Base-by-base conservation (phyloP, 2,113 vertebrate species). In the Channa maculata region DNA sequence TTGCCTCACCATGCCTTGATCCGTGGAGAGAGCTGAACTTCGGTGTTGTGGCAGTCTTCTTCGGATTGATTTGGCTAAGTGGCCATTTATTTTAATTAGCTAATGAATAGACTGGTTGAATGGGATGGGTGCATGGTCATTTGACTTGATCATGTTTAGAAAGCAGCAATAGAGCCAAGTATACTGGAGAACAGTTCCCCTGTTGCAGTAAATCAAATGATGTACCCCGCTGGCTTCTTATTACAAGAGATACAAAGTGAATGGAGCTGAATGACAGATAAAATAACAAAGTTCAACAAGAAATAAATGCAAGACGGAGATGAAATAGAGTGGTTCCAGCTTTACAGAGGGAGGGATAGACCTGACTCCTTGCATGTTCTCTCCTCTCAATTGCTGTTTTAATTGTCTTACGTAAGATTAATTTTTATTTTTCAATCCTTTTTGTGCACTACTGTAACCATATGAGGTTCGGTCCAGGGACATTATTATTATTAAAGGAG, bases 31-130 rank as follows among this genome's bases (percentile, higher is more conserved):
- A 58, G 48, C 70, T 59, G 37, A 46, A 80, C 77, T 75, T 38
- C 61, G 59, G 71, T 43, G 50, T n/a, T 43, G 66, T 52, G 54
- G 69, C 66, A 51, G 71, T 38, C 57, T 77, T 77, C 68, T 66
- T 84, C 5, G 6, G 86, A 91, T 88, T 83, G 86, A 92, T 92
- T 90, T 69, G 55, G 78, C 75, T 88, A 90, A 93, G 91, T 87
- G 88, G 87, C 75, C 82, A 91, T 93, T 92, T 87, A 88, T 93
- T 87, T 91, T 65, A 85, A 88, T 91, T 80, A 92, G 77, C 79
- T 87, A 91, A 92, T 89, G 81, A 90, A 91, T 82, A 75, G 86
- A 80, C 74, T 59, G 76, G 67, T 83, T 85, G 70, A 82, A 82
- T 60, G 51, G 74, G 69, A 89, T 63, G 51, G 70, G 75, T 14